Conservation (phyloP, 1,140 invertebrate species). For the Drosophila leontia region DNA sequence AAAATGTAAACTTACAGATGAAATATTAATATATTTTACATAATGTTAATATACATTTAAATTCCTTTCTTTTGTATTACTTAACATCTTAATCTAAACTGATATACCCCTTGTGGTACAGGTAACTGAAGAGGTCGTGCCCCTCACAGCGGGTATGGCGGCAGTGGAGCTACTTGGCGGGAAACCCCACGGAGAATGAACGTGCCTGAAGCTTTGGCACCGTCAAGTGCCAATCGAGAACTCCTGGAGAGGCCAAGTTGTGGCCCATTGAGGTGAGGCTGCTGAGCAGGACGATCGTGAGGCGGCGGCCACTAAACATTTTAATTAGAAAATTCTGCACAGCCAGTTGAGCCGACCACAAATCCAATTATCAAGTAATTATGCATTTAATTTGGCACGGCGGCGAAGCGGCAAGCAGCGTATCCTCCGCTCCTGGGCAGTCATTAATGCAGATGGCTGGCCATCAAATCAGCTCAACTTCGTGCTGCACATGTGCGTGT, state of each 20-base stretch:
- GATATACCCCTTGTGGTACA: neutral
- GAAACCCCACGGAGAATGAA: slow-evolving; percentile 48
- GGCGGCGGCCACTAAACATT: slow-evolving; percentile 66
- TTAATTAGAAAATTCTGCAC: slow-evolving; percentile 79
- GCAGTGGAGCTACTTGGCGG: slow-evolving; percentile 42
- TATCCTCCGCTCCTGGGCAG: slow-evolving; percentile 33
- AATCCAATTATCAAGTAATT: slow-evolving; percentile 83
- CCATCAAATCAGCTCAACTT: slow-evolving; percentile 59
- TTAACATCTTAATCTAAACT: neutral
- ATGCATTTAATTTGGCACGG: slow-evolving; percentile 78
- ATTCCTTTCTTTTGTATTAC: neutral
- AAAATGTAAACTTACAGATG: too few relatives aligned
- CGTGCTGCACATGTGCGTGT: slow-evolving; percentile 7
- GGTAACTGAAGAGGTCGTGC: slow-evolving; percentile 4
- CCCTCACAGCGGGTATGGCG: slow-evolving; percentile 26
- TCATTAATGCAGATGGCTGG: slow-evolving; percentile 52
- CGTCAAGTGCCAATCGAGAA: slow-evolving; percentile 60
- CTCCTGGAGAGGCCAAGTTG: slow-evolving; percentile 18
- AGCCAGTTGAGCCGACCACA: slow-evolving; percentile 75
- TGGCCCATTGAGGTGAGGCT: slow-evolving; percentile 9
- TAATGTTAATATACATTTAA: too few relatives aligned
- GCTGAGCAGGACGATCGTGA: slow-evolving; percentile 19
- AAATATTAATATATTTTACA: too few relatives aligned
- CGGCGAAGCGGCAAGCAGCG: slow-evolving; percentile 15
- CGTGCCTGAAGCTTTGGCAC: slow-evolving; percentile 53